Conservation (phyloP, 2,888 invertebrate species). For the Drosophila barbarae region DNA sequence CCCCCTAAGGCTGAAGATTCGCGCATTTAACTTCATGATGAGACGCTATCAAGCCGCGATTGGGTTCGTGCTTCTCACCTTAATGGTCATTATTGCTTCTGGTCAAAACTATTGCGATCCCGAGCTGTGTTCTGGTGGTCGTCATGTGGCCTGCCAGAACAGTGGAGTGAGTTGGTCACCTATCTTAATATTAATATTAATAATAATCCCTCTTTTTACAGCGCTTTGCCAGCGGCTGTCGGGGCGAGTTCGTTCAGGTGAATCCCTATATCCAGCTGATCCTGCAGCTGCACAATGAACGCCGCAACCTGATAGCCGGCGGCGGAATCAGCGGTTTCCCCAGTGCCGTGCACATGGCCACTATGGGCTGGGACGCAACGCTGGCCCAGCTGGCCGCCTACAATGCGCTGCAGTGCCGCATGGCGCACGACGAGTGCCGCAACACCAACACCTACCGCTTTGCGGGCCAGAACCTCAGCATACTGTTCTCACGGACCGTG, state of each 20-base stretch:
- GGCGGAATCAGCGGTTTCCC: constrained; percentile 56
- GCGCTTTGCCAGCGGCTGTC: constrained; percentile 57
- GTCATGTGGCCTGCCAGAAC: constrained; percentile 55
- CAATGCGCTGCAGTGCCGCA: constrained; percentile 61
- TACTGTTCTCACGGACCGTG: constrained; percentile 45
- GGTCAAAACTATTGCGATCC: constrained; percentile 58
- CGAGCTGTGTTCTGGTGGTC: constrained; percentile 45
- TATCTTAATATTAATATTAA: too few species aligned
- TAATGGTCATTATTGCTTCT: too few species aligned
- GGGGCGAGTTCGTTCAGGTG: constrained; percentile 51
- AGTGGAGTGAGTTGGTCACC: constrained; percentile 50
- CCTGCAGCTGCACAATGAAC: constrained; percentile 60
- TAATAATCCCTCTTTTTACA: background rate
- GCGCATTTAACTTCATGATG: constrained; percentile 3
- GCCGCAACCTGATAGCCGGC: constrained; percentile 61
- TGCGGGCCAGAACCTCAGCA: constrained; percentile 64
- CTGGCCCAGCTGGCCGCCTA: constrained; percentile 60
- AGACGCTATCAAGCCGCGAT: background rate
- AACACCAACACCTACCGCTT: constrained; percentile 61
- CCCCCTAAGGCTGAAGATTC: background rate
- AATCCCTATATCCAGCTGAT: constrained; percentile 46
- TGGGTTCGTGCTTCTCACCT: background rate
- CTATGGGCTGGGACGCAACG: constrained; percentile 62
- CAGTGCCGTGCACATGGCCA: constrained; percentile 64
- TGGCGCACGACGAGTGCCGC: constrained; percentile 66